Percentiles rank a stretch among this genome's conserved stretches.
These are phyloP conservation scores for Leucophora obtusa DNA, from an alignment of 2,888 invertebrate species.

Conservation along the genomic window DNA sequence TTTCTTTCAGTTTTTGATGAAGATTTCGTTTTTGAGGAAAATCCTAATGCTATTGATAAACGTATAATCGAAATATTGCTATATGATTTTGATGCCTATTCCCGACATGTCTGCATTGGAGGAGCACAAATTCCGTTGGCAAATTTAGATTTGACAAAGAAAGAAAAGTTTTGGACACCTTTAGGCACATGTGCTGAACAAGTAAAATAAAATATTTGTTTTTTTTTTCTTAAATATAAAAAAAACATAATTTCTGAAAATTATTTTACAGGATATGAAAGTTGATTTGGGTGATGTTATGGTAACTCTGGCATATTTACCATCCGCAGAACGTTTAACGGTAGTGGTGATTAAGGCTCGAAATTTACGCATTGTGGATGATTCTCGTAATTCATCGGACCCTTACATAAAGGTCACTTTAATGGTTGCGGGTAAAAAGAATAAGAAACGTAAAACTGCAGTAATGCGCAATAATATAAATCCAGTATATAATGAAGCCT, in stretches of 20 bases:
- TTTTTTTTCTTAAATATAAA: too few relatives aligned
- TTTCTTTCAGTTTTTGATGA: conserved; percentile 83
- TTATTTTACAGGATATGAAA: conserved; percentile 80
- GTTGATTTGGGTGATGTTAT: conserved; percentile 94
- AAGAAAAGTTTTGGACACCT: conserved; percentile 81
- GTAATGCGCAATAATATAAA: conserved; percentile 91
- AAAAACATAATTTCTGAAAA: too few relatives aligned
- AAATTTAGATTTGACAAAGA: conserved; percentile 81
- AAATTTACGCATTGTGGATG: conserved; percentile 95
- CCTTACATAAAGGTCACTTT: conserved; percentile 96
- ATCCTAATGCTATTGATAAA: conserved; percentile 79
- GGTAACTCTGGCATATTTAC: conserved; percentile 93
- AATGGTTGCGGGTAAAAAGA: conserved; percentile 91
- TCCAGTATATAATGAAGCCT: conserved; percentile 95
- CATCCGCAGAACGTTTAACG: conserved; percentile 93
- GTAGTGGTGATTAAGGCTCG: conserved; percentile 94
- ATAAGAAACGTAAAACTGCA: conserved; percentile 95
- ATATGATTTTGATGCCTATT: conserved; percentile 84
- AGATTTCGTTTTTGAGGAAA: conserved; percentile 84
- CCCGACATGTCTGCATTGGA: conserved; percentile 83
- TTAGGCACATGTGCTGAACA: conserved; percentile 80
- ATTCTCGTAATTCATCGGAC: conserved; percentile 93
- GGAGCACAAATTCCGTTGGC: conserved; percentile 81
- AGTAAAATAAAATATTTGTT: conserved; percentile 54
- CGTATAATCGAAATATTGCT: conserved; percentile 82